phyloP scores from a whole-genome alignment of 2,113 vertebrate genomes.

The Glareola pratincola region DNA sequence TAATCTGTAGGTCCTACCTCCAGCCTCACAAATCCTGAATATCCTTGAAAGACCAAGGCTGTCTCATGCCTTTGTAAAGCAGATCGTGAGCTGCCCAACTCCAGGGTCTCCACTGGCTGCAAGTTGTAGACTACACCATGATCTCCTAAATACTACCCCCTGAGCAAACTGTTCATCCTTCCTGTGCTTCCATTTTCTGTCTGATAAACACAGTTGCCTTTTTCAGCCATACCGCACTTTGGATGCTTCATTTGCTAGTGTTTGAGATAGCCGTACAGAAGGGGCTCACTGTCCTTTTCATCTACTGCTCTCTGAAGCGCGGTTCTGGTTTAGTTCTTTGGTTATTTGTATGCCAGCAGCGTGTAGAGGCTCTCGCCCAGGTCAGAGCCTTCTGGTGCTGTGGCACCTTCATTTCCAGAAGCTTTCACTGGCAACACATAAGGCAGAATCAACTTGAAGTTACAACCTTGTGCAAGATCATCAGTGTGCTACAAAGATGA shows the following conservation, averaged over 20 bases:
- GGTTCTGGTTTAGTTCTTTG: background rate
- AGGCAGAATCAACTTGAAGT: background rate
- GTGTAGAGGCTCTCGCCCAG: background rate
- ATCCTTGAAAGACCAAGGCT: background rate
- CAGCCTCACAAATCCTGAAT: background rate
- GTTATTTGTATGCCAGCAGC: rapidly evolving
- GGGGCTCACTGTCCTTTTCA: rapidly evolving
- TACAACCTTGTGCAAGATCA: background rate
- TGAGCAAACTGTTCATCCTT: background rate
- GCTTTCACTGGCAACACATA: background rate
- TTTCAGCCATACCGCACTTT: background rate
- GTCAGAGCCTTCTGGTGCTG: background rate
- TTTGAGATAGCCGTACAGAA: background rate
- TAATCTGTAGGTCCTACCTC: background rate
- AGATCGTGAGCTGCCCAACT: background rate
- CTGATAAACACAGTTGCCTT: background rate
- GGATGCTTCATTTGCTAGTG: background rate
- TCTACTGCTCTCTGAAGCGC: background rate
- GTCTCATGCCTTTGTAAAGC: background rate
- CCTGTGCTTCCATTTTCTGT: background rate
- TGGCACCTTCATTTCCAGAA: background rate
- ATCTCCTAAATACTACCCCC: background rate
- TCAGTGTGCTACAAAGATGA: no score
- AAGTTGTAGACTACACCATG: background rate
- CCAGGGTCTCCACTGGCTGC: background rate